phyloP scores from a whole-genome alignment of 2,113 vertebrate genomes.

The Gymnorhina tibicen region DNA sequence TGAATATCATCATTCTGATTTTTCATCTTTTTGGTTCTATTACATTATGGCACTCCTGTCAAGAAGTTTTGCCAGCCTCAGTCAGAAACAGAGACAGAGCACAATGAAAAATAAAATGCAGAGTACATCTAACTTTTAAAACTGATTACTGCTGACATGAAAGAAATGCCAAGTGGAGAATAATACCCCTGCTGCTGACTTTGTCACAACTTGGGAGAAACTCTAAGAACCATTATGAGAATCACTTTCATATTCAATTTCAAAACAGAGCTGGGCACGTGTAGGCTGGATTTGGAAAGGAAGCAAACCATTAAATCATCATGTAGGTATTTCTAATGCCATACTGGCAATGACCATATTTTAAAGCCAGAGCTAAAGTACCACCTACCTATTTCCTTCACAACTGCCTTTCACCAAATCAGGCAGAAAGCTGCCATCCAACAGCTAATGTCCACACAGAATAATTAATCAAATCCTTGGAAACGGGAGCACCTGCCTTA shows the following conservation, averaged over 20 bases:
- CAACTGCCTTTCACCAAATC: background rate
- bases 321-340: background rate
- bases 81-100: background rate
- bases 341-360: background rate
- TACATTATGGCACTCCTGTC: background rate
- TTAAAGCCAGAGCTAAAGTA: background rate
- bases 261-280: background rate
- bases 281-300: background rate
- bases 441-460: background rate
- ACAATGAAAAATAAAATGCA: slow-evolving; percentile 15
- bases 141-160: background rate
- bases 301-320: background rate
- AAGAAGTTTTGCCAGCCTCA: background rate
- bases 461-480: background rate
- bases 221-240: background rate
- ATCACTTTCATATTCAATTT: background rate
- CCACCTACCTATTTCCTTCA: background rate
- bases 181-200: background rate
- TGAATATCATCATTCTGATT: background rate
- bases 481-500: background rate
- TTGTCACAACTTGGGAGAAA: slow-evolving; percentile 6
- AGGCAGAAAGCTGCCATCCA: background rate
- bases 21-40: background rate
- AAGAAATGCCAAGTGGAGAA: slow-evolving; percentile 4
- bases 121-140: background rate